Evolutionary conservation across 2,888 invertebrate genomes (phyloP).

Genomic region (Orthosia gracilis): DNA sequence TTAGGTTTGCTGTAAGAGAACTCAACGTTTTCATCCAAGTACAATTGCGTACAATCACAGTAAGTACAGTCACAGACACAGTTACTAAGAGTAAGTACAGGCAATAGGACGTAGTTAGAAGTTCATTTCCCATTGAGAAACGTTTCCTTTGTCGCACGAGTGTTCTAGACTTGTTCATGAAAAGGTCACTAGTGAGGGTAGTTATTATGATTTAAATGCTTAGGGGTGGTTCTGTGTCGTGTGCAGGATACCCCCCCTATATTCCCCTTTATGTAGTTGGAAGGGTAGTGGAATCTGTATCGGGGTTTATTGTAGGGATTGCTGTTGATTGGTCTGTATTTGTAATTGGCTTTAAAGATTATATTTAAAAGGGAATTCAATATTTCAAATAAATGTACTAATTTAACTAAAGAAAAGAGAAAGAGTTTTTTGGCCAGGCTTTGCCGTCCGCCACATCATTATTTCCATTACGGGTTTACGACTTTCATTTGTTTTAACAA

Average conservation of each 20-base stretch:
- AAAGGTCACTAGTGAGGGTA: slow-evolving; percentile 52
- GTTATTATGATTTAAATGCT: slow-evolving; percentile 50
- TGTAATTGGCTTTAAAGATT: neutral
- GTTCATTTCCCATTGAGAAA: slow-evolving; percentile 55
- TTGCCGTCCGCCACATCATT: too few species aligned
- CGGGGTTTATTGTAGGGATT: neutral
- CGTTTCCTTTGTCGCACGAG: slow-evolving; percentile 53
- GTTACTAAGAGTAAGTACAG: slow-evolving; percentile 16
- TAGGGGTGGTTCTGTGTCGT: slow-evolving; percentile 9
- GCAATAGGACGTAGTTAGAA: slow-evolving; percentile 38
- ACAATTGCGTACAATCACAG: neutral
- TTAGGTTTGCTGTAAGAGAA: too few species aligned
- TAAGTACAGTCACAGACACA: neutral
- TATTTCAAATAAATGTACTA: too few species aligned
- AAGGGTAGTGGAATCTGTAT: slow-evolving; percentile 4
- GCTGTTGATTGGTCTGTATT: neutral
- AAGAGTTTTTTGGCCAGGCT: too few species aligned
- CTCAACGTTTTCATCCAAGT: neutral
- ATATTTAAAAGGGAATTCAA: too few species aligned
- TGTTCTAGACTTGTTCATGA: slow-evolving; percentile 38
- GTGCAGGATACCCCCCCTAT: slow-evolving; percentile 3
- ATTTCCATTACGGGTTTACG: too few species aligned
- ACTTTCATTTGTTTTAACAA: neutral
- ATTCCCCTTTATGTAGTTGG: slow-evolving; percentile 4
- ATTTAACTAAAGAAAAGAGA: too few species aligned